These are phyloP conservation scores for Ectropis grisescens DNA, from an alignment of 1,140 invertebrate species.

Conservation along the genomic window DNA sequence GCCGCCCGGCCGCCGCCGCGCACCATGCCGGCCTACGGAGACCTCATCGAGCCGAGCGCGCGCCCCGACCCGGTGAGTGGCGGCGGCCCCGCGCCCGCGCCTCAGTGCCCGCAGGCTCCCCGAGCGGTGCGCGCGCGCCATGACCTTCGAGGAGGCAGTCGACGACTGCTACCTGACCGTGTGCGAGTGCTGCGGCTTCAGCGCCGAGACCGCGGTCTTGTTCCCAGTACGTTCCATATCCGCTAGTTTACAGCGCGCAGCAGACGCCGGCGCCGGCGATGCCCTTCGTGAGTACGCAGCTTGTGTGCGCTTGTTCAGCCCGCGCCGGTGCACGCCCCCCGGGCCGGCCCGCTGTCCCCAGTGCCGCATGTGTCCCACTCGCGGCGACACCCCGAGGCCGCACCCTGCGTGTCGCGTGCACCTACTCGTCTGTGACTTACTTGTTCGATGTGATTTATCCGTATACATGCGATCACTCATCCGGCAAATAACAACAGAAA, in stretches of 20 bases:
- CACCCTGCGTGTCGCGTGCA: too few species aligned
- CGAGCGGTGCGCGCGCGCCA: constrained; percentile 60
- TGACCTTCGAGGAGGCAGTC: constrained; percentile 60
- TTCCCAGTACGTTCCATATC: constrained; percentile 61
- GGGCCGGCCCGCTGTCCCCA: too few species aligned
- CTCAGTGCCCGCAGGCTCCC: constrained; percentile 31
- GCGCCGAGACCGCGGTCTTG: constrained; percentile 59
- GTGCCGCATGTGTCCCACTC: too few species aligned
- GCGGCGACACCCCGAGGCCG: too few species aligned
- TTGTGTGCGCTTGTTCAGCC: constrained; percentile 28
- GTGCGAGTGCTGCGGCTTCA: constrained; percentile 69
- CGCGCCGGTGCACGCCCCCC: too few species aligned
- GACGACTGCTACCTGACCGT: constrained; percentile 59
- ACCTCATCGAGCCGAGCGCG: constrained; percentile 54
- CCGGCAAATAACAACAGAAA: too few species aligned
- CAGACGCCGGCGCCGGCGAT: constrained; percentile 47
- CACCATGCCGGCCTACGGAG: constrained; percentile 62
- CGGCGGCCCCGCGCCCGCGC: constrained; percentile 8
- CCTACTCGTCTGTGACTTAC: too few species aligned
- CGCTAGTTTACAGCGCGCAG: constrained; percentile 53
- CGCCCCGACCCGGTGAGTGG: constrained; percentile 39
- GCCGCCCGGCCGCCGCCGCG: constrained; percentile 39
- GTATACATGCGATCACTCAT: too few species aligned
- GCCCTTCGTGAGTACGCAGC: constrained; percentile 58
- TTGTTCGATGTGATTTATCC: too few species aligned